phyloP scores from a whole-genome alignment of 2,113 vertebrate species.

The Hemicordylus capensis region DNA sequence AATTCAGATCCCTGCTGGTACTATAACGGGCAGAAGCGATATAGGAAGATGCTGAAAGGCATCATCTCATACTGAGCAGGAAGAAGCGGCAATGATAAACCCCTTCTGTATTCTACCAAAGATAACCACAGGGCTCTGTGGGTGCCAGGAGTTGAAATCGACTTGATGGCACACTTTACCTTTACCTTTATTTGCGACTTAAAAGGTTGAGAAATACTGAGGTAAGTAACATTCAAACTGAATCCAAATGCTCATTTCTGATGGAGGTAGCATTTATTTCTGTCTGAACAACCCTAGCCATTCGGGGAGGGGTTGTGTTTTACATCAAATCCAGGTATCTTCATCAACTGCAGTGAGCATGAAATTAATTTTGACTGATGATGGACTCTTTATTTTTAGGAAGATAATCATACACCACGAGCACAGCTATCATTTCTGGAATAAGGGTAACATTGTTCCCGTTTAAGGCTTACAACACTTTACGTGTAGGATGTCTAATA shows the following conservation, averaged over 20 bases:
- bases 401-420: neutral
- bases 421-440: neutral
- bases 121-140: too few relatives aligned
- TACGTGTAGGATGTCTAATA: neutral
- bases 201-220: too few relatives aligned
- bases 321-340: slow-evolving; percentile 19
- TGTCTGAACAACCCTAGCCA: neutral
- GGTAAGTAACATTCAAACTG: slow-evolving; percentile 8
- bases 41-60: too few relatives aligned
- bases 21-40: too few relatives aligned
- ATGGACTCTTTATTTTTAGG: neutral
- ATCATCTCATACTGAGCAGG: too few relatives aligned
- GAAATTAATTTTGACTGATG: slow-evolving; percentile 22
- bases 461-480: neutral
- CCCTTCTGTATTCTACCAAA: too few relatives aligned
- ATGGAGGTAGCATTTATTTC: slow-evolving; percentile 26
- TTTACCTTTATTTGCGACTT: too few relatives aligned
- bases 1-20: too few relatives aligned
- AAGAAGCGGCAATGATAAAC: too few relatives aligned
- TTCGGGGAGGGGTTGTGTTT: neutral
- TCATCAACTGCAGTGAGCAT: slow-evolving; percentile 4
- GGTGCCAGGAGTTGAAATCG: too few relatives aligned
- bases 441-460: neutral
- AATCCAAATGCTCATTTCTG: slow-evolving; percentile 39
- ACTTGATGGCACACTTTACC: too few relatives aligned